Evolutionary conservation across 2,888 invertebrate species (phyloP), one percentile per base, ranked within the genome.

Genomic region (Pristionchus maxplancki): DNA sequence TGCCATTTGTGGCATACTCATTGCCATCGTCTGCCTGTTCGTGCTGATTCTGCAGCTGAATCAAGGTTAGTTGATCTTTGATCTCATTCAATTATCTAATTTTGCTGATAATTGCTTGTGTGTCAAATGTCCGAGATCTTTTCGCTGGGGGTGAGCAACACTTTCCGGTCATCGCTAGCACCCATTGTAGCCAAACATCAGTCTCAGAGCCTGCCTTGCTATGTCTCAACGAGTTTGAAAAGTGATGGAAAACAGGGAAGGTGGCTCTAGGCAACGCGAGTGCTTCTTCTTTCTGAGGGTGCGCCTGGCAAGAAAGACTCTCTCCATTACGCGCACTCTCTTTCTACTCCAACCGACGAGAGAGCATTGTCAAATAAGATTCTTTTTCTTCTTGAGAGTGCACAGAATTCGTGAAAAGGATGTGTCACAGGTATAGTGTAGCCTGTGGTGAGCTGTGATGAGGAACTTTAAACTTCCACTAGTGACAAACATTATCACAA

Each of bases 391-490:
- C n/a, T n/a, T n/a, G n/a, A n/a, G n/a, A n/a, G n/a, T n/a, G 64
- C 64, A 64, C 64, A 64, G 64, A 64, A 64, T 31, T 64, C 28
- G 64, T 64, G 64, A 64, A 64, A n/a, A n/a, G 64, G 64, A 31
- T 64, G 64, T 64, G 64, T 28, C n/a, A 64, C 6, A 9, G 64
- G 28, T 64, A n/a, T 64, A 64, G 64, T 64, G 64, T n/a, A 28
- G 64, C 64, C 15, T 64, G 64, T 64, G 31, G 28, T 64, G 28
- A 53, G 17, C 24, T 20, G 3, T 53, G 6, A 20, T n/a, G n/a
- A n/a, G n/a, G n/a, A n/a, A n/a, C n/a, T n/a, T n/a, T n/a, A n/a
- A n/a, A n/a, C n/a, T n/a, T n/a, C n/a, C n/a, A n/a, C n/a, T n/a
- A n/a, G n/a, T n/a, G n/a, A n/a, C n/a, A n/a, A n/a, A n/a, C n/a